Percentiles rank a stretch among this genome's conserved stretches.
Conservation (phyloP, 2,797 vertebrate species). For the Spheniscus humboldti region DNA sequence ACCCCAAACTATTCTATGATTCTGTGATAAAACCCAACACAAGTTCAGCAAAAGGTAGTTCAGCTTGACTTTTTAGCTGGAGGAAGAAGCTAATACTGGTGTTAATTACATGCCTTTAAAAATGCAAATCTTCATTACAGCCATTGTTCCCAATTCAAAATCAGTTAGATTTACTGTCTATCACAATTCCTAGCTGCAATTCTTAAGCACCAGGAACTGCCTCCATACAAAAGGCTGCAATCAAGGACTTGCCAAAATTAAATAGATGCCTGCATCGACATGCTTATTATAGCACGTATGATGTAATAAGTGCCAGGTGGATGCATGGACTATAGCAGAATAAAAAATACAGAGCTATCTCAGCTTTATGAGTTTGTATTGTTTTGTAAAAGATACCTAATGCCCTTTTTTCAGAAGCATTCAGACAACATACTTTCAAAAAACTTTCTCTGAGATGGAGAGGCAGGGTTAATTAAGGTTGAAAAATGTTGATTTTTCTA, state of each 20-base stretch:
- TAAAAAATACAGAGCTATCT: constrained; percentile 39
- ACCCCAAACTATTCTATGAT: background rate
- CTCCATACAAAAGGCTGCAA: constrained; percentile 35
- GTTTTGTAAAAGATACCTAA: constrained; percentile 23
- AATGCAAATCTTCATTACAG: constrained; percentile 47
- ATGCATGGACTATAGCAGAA: constrained; percentile 25
- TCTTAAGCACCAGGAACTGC: constrained; percentile 21
- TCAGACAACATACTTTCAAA: constrained; percentile 19
- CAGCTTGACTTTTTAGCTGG: constrained; percentile 2
- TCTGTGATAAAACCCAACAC: background rate
- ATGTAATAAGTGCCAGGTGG: constrained; percentile 52
- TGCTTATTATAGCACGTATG: constrained; percentile 38
- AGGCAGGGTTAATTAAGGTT: background rate
- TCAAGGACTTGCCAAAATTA: constrained; percentile 57
- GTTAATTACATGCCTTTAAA: constrained; percentile 45
- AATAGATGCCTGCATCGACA: constrained; percentile 8
- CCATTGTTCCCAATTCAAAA: constrained; percentile 48
- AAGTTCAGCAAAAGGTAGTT: background rate
- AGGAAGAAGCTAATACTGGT: constrained; percentile 36
- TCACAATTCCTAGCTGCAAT: constrained; percentile 38
- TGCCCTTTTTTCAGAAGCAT: constrained; percentile 1
- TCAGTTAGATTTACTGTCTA: constrained; percentile 44
- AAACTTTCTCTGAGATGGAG: background rate
- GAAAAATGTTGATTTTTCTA: background rate
- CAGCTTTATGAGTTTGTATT: constrained; percentile 20